Evolutionary conservation across 2,888 invertebrate genomes (phyloP), one percentile per base, ranked within the genome.

Genomic region (Drosophila leonis): DNA sequence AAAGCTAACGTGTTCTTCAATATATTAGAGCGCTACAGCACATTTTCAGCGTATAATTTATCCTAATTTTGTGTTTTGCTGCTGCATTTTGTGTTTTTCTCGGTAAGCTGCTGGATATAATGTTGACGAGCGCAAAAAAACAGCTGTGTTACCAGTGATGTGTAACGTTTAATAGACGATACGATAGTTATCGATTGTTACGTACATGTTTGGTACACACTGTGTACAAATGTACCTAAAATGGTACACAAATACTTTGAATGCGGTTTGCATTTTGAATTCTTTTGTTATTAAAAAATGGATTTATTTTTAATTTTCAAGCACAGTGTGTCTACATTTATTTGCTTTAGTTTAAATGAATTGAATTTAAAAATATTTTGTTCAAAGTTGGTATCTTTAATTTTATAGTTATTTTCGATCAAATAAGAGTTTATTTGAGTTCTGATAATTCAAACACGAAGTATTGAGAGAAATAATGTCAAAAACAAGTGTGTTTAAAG

Each of bases 21-120:
- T 65, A 0, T 46, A 35, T 65, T 24, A 13, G 33, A 35, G 54
- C 46, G 42, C 10, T n/a, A n/a, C 49, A 55, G 46, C 67, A 65
- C 83, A 83, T 83, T 64, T 56, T 61, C 9, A 20, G 37, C 24
- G 13, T 48, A 8, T 76, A 15, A 49, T 64, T 65, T 51, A 70
- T 56, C 71, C 51, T 31, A 67, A 35, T 60, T 60, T 46, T 8
- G 5, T 18, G 20, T 7, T 15, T 39, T 59, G 66, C 48, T 57
- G 29, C 31, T 39, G 63, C 80, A 79, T 78, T 65, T 67, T 71
- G 41, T 2, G 46, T 56, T 13, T 54, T 57, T 20, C 20, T 52
- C 37, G 46, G 27, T 55, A 37, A 33, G 18, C 46, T 51, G 46
- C 54, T 73, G 51, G 9, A 39, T 59, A 35, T 39, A 71, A 71